A percentile compares a stretch with the other conserved stretches of the same genome.
Evolutionary conservation across 2,888 invertebrate species (phyloP).

Genomic region (Lithosia quadra): DNA sequence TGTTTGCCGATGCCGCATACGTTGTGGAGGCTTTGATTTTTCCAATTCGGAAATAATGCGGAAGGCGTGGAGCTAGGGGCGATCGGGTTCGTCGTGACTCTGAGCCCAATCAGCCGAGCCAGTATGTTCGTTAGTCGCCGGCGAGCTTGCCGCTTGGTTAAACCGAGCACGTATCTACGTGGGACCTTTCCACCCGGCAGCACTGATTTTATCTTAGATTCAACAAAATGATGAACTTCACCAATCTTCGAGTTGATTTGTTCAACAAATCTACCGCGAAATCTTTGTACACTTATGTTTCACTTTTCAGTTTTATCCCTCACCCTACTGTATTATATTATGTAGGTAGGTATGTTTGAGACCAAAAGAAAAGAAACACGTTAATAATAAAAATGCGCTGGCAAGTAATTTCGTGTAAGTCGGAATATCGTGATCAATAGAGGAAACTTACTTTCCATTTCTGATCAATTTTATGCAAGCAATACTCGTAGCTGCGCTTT

Average conservation of each 20-base stretch:
- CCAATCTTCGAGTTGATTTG: slow-evolving; percentile 71
- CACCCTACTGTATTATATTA: not conserved
- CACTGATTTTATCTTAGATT: slow-evolving; percentile 82
- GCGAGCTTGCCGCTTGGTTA: slow-evolving; percentile 77
- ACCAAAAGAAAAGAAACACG: not conserved
- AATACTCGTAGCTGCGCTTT: not conserved
- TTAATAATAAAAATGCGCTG: not conserved
- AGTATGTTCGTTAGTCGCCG: slow-evolving; percentile 71
- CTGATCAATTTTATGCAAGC: not conserved
- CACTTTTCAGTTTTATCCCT: slow-evolving; percentile 9
- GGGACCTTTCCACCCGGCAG: slow-evolving; percentile 81
- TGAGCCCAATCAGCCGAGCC: slow-evolving; percentile 80
- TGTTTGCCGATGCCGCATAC: slow-evolving; percentile 83
- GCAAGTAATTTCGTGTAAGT: not conserved
- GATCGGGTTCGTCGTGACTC: slow-evolving; percentile 64
- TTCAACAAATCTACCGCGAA: slow-evolving; percentile 61
- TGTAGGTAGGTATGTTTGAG: not conserved
- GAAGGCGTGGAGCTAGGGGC: slow-evolving; percentile 76
- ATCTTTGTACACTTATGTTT: slow-evolving; percentile 33
- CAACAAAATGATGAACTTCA: slow-evolving; percentile 73
- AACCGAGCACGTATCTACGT: slow-evolving; percentile 79
- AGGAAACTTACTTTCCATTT: not conserved
- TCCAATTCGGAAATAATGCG: slow-evolving; percentile 84
- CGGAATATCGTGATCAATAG: not conserved
- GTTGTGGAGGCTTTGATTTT: slow-evolving; percentile 84